Evolutionary conservation across 2,888 invertebrate genomes (phyloP).

Genomic region (Graphium colonna): DNA sequence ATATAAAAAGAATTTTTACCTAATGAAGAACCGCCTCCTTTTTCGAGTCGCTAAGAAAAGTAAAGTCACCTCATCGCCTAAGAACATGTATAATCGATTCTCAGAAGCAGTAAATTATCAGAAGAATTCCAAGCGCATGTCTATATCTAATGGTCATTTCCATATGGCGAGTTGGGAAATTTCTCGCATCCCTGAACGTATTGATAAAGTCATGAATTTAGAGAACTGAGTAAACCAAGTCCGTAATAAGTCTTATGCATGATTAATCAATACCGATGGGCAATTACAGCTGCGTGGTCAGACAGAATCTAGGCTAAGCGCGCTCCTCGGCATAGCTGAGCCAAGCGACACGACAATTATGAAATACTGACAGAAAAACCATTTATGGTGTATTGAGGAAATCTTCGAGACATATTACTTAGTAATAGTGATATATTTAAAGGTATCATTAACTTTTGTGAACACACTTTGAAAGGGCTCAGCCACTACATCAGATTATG

Average conservation of each 20-base stretch:
- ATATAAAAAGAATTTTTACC: too few species aligned
- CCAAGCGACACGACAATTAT: not conserved
- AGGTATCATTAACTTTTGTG: too few species aligned
- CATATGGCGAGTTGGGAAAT: conserved; percentile 1
- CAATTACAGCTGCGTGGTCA: conserved; percentile 16
- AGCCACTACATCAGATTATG: too few species aligned
- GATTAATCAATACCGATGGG: conserved; percentile 17
- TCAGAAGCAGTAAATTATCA: too few species aligned
- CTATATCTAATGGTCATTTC: not conserved
- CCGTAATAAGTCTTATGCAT: conserved; percentile 16
- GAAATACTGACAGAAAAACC: not conserved
- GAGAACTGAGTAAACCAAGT: not conserved
- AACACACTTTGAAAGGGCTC: too few species aligned
- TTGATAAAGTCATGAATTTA: conserved; percentile 15
- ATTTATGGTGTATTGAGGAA: conserved; percentile 1
- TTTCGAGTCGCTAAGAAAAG: too few species aligned
- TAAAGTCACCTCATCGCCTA: too few species aligned
- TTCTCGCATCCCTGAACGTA: conserved; percentile 14
- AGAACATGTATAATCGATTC: too few species aligned
- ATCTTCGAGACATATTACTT: conserved; percentile 22
- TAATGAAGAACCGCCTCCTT: too few species aligned
- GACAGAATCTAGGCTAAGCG: conserved; percentile 10
- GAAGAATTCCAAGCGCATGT: too few species aligned
- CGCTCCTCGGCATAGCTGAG: not conserved
- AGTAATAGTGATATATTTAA: too few species aligned